Base-by-base conservation (phyloP, 2,113 vertebrate species). In the Sinosuthora webbiana region DNA sequence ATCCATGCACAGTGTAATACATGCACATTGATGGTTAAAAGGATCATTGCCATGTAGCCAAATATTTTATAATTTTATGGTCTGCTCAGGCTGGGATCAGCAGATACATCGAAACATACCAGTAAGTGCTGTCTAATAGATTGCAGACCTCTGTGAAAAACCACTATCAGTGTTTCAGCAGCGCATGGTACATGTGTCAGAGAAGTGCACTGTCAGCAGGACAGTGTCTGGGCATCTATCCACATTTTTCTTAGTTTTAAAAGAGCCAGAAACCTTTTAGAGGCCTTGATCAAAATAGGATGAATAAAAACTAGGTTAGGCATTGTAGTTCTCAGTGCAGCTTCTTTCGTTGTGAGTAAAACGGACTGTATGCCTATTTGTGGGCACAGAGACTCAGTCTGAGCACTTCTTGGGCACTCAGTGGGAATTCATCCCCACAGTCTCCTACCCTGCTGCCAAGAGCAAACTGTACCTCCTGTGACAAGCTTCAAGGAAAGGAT, bases 181-280 rank as follows among this genome's bases (percentile, higher is more conserved):
- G 92, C 3, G 1, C 83, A 35, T 88, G 94, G 94, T 88, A 85
- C 95, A 90, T 90, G 93, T 87, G 90, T 94, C 95, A 55, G 91
- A 95, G 98, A 98, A 98, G 94, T 98, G 98, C 98, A 83, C 78
- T 35, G 96, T 98, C 98, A 98, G 98, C 98, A 98, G 95, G 80
- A 97, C 83, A 78, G 95, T 4, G 25, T 87, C 98, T 96, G 97
- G 98, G 98, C 97, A 19, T 78, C 80, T 18, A 74, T 97, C 98
- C 98, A 98, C 92, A 86, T 95, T 97, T 96, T 84, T 97, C 97
- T 97, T 97, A 94, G 94, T 97, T 98, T 98, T 97, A 93, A 97
- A 98, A 98, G 97, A 98, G 96, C 87, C 77, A 20, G 94, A 97
- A 98, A 97, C 96, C 94, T 98, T 97, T 96, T 78, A 97, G 92